phyloP scores from a whole-genome alignment of 2,888 invertebrate species.

The Eupeodes latifasciatus region DNA sequence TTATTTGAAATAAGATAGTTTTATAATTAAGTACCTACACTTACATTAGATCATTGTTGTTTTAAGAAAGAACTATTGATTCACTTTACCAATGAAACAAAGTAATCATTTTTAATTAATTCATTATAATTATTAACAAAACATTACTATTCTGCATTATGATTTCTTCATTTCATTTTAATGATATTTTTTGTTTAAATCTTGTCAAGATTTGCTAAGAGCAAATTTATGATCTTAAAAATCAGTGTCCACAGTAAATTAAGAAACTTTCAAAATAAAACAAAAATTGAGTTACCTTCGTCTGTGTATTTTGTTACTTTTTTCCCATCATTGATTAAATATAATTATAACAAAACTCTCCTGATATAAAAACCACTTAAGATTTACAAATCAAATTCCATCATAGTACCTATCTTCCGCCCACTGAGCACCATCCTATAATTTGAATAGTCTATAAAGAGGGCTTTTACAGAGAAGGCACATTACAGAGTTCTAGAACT shows the following conservation, averaged over 20 bases:
- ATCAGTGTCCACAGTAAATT: not conserved
- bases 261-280: not conserved
- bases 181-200: not conserved
- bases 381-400: constrained; percentile 34
- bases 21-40: no score
- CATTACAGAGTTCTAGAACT: not conserved
- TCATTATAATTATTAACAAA: not conserved
- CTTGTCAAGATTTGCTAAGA: not conserved
- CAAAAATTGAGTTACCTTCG: not conserved
- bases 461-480: not conserved
- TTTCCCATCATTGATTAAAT: constrained; percentile 5
- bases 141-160: not conserved
- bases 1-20: no score
- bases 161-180: not conserved
- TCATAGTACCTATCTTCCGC: not conserved
- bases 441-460: not conserved
- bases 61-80: no score
- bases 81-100: no score
- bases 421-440: no score
- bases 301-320: not conserved
- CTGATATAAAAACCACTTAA: constrained; percentile 16
- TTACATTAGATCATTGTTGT: no score
- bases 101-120: not conserved
- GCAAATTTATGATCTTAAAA: not conserved
- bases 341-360: not conserved